These are phyloP conservation scores for Amblyjoppa fuscipennis DNA, from an alignment of 2,888 invertebrate genomes.

Conservation along the genomic window DNA sequence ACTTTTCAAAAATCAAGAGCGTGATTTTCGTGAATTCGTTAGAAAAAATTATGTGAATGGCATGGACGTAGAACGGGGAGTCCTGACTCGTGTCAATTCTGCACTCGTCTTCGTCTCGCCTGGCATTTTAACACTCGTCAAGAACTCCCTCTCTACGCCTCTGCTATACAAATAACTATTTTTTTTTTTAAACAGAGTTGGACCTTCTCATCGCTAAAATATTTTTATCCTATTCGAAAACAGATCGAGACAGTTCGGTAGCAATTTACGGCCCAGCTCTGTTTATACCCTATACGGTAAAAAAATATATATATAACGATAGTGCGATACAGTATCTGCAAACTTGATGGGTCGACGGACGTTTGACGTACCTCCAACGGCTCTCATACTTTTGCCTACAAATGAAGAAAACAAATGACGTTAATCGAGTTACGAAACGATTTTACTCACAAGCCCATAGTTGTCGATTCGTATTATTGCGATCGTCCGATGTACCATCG, in stretches of 20 bases:
- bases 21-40: too few relatives aligned
- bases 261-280: constrained; percentile 38
- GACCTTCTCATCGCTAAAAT: constrained; percentile 1
- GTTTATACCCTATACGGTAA: constrained; percentile 40
- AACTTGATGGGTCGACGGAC: constrained; percentile 46
- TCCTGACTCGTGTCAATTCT: too few relatives aligned
- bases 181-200: constrained; percentile 35
- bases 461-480: constrained; percentile 35
- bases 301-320: constrained; percentile 23
- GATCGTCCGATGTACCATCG: background rate
- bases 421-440: constrained; percentile 49
- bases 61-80: too few relatives aligned
- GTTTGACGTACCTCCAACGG: constrained; percentile 90
- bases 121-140: too few relatives aligned
- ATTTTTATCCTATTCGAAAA: background rate
- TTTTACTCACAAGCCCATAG: constrained; percentile 34
- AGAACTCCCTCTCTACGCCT: too few relatives aligned
- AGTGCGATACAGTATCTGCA: constrained; percentile 49
- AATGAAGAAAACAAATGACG: constrained; percentile 78
- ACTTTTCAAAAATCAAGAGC: too few relatives aligned
- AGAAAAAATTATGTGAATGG: too few relatives aligned
- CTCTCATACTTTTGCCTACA: constrained; percentile 92
- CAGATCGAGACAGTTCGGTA: background rate
- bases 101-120: too few relatives aligned
- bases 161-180: background rate